Evolutionary conservation across 1,140 invertebrate genomes (phyloP).

Genomic region (Stenopsyche tienmushanensis): DNA sequence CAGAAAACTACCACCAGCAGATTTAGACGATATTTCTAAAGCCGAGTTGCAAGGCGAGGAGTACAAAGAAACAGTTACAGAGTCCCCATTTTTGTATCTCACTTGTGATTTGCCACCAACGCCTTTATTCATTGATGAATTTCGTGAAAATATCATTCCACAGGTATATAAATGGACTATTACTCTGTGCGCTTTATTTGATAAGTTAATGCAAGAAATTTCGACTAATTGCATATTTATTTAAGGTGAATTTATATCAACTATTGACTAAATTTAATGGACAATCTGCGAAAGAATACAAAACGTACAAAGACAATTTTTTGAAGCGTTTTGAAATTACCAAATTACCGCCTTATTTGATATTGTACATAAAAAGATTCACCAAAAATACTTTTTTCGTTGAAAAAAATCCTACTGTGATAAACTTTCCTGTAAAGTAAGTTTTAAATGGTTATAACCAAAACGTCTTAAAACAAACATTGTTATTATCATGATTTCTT

Average conservation of each 20-base stretch:
- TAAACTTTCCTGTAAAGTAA: constrained; percentile 99
- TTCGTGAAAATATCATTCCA: constrained; percentile 97
- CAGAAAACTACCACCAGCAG: constrained; percentile 90
- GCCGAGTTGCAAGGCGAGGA: constrained; percentile 79
- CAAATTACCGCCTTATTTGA: constrained; percentile 93
- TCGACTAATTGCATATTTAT: constrained; percentile 35
- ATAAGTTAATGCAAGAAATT: not conserved
- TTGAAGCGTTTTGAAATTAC: constrained; percentile 97
- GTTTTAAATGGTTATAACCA: constrained; percentile 49
- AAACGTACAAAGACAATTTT: constrained; percentile 98
- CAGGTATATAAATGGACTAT: constrained; percentile 62
- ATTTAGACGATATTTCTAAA: constrained; percentile 87
- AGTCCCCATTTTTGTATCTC: constrained; percentile 92
- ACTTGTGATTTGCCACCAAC: constrained; percentile 96
- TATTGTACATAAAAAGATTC: constrained; percentile 96
- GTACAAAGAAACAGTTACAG: constrained; percentile 83
- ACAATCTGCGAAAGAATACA: constrained; percentile 94
- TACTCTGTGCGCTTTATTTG: constrained; percentile 9
- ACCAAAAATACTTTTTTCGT: constrained; percentile 99
- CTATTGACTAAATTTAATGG: constrained; percentile 97
- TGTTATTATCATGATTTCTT: constrained; percentile 37
- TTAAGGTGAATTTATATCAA: constrained; percentile 88
- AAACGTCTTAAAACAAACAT: constrained; percentile 11
- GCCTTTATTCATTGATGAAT: constrained; percentile 95
- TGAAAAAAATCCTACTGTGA: constrained; percentile 99